Percentiles rank a stretch among this genome's conserved stretches.
Evolutionary conservation across 2,113 vertebrate genomes (phyloP).

Genomic region (Elgaria multicarinata): DNA sequence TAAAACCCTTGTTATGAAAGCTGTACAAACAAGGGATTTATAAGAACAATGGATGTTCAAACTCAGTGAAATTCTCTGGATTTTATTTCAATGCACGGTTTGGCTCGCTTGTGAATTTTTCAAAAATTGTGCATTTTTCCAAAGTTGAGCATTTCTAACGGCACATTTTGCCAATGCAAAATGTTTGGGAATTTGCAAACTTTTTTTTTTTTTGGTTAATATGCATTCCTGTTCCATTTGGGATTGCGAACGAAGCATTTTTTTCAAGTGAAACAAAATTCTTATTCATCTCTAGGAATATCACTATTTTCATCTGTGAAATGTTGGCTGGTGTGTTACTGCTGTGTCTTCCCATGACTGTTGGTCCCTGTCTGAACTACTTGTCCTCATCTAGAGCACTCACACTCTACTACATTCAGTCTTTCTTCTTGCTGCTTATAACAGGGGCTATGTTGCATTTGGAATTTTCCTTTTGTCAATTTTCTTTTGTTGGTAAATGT

Average conservation of each 20-base stretch:
- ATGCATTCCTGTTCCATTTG: too few species aligned
- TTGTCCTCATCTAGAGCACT: background rate
- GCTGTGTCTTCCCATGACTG: background rate
- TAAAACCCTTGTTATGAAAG: background rate
- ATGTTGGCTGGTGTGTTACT: background rate
- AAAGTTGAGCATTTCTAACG: background rate
- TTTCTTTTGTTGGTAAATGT: constrained; percentile 16
- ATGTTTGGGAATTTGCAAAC: too few species aligned
- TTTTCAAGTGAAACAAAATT: too few species aligned
- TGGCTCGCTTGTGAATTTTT: too few species aligned
- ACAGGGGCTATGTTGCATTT: background rate
- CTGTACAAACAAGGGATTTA: background rate
- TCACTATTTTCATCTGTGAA: background rate
- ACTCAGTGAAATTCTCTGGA: too few species aligned
- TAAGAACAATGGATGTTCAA: background rate
- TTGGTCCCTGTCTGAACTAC: constrained; percentile 4
- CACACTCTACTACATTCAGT: background rate
- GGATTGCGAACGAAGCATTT: too few species aligned
- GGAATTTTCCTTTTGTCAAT: background rate
- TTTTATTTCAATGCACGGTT: too few species aligned
- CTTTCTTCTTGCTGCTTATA: background rate
- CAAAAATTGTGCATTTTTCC: too few species aligned
- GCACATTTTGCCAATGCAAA: background rate
- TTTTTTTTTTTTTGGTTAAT: too few species aligned
- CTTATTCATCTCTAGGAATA: background rate